These are phyloP conservation scores for Arremon aurantiirostris DNA, from an alignment of 2,797 vertebrate species.

Conservation along the genomic window DNA sequence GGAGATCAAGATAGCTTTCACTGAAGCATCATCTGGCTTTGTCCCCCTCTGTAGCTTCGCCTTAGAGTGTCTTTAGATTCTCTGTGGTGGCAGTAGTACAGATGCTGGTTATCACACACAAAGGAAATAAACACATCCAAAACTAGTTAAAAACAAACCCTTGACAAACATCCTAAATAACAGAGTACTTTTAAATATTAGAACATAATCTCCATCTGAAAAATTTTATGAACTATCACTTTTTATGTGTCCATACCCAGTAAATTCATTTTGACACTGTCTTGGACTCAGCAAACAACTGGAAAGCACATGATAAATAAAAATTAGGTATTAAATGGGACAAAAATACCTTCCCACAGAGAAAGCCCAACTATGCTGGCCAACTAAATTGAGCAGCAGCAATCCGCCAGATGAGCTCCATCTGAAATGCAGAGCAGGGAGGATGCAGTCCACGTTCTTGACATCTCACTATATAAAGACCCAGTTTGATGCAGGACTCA, in stretches of 20 bases:
- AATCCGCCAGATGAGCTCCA: neutral
- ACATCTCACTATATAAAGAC: neutral
- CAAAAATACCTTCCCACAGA: neutral
- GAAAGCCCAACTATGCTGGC: neutral
- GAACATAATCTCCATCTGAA: neutral
- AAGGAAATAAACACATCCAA: neutral
- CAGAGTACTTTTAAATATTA: neutral
- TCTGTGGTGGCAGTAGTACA: neutral
- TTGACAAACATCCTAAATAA: neutral
- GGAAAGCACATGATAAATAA: neutral
- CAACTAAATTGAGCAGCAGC: neutral
- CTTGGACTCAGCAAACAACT: neutral
- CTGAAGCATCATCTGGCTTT: neutral
- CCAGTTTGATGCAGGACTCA: neutral
- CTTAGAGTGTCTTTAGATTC: neutral
- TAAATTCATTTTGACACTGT: neutral
- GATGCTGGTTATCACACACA: neutral
- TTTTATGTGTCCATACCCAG: neutral
- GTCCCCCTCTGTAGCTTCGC: neutral
- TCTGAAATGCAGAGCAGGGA: neutral
- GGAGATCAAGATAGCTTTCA: neutral
- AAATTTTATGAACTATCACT: neutral
- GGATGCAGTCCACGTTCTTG: neutral
- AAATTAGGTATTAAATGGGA: neutral
- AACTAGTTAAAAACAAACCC: neutral